These are phyloP conservation scores for Sinohyriopsis cumingii DNA, from an alignment of 2,888 invertebrate genomes.

Conservation along the genomic window DNA sequence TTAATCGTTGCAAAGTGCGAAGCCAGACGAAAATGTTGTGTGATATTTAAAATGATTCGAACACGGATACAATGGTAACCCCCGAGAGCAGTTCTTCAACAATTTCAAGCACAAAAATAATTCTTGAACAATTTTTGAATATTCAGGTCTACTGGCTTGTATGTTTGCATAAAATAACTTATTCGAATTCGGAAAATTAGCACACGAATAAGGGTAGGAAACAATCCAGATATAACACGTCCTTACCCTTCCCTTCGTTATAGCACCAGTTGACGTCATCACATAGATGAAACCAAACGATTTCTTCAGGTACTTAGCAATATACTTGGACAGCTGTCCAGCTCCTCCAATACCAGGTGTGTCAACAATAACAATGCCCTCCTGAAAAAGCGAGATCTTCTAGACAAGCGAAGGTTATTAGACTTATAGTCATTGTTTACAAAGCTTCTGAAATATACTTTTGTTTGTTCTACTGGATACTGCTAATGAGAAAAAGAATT, in stretches of 20 bases:
- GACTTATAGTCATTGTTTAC: background rate
- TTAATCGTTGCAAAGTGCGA: too few relatives aligned
- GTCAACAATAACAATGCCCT: slow-evolving; percentile 61
- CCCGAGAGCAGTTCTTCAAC: too few relatives aligned
- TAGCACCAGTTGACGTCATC: slow-evolving; percentile 56
- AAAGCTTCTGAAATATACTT: too few relatives aligned
- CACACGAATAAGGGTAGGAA: background rate
- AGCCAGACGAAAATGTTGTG: too few relatives aligned
- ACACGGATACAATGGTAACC: too few relatives aligned
- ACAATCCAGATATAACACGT: background rate
- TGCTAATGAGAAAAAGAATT: too few relatives aligned
- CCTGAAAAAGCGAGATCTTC: slow-evolving; percentile 33
- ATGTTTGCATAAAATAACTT: background rate
- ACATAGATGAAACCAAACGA: slow-evolving; percentile 65
- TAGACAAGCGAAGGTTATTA: background rate
- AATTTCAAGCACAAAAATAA: too few relatives aligned
- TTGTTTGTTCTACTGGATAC: too few relatives aligned
- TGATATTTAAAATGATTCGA: too few relatives aligned
- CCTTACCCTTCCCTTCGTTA: too few relatives aligned
- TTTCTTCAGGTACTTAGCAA: slow-evolving; percentile 52
- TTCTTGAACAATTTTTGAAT: background rate
- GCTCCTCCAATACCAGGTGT: slow-evolving; percentile 64
- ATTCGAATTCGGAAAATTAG: background rate
- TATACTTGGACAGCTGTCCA: slow-evolving; percentile 41
- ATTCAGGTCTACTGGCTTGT: background rate